Evolutionary conservation across 2,113 vertebrate species (phyloP), one percentile per base, ranked within the genome.

Genomic region (Prunella himalayana): DNA sequence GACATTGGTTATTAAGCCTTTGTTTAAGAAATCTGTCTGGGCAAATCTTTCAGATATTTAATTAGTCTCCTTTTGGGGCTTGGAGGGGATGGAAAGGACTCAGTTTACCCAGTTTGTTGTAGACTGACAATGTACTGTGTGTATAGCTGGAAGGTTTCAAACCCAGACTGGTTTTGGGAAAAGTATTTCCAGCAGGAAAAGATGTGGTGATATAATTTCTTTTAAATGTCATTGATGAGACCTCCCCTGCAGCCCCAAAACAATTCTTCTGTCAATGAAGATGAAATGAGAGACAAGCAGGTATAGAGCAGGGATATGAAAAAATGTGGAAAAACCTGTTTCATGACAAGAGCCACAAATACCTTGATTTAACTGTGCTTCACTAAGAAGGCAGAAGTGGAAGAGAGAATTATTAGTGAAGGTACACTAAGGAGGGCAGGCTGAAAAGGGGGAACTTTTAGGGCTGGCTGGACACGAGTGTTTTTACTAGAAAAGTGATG

Each of bases 291-390:
- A 86, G 64, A 77, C 70, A 61, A 80, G 47, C 35, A 61, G 66
- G 21, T 33, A n/a, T 51, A 47, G 81, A 82, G 47, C 44, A 70
- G 37, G 56, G 79, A 44, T 88, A 75, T 50, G 35, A 73, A 86
- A 90, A 88, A 93, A 95, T 92, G 86, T 78, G 60, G 92, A 42
- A 83, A 88, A 93, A 92, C 82, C 91, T 86, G 80, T 95, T 94
- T 88, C 51, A 19, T 61, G 30, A 63, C 64, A 47, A 68, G 71
- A 61, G 72, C 33, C 18, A 6, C 49, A 76, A 90, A 75, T 83
- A 30, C 47, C 44, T 86, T 25, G 39, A 5, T 86, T 88, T 88
- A 57, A 64, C 75, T 49, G 41, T 42, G 59, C 56, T 69, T 69
- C 17, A 3, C 15, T 82, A 85, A 82, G 54, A 17, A 82, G 75